These are phyloP conservation scores for Eolophus roseicapilla DNA, from an alignment of 2,113 vertebrate genomes.

Conservation along the genomic window DNA sequence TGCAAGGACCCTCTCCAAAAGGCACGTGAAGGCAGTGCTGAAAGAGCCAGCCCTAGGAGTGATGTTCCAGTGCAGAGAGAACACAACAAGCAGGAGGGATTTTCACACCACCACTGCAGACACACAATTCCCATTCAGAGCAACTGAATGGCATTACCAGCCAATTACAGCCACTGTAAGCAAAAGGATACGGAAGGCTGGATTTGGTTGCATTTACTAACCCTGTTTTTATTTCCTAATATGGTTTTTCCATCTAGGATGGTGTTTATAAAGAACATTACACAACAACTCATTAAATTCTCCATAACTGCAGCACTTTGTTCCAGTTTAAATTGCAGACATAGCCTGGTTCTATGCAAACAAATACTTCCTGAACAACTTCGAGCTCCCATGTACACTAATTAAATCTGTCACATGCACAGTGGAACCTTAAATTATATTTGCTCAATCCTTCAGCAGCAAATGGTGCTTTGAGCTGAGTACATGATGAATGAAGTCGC, in stretches of 20 bases:
- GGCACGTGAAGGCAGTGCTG: accelerated
- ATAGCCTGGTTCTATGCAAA: constrained; percentile 46
- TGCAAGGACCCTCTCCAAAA: neutral
- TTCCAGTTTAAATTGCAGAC: constrained; percentile 37
- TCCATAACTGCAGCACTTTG: neutral
- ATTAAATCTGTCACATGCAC: constrained; percentile 51
- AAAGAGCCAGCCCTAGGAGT: accelerated
- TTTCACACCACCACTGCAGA: neutral
- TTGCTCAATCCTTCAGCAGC: constrained; percentile 29
- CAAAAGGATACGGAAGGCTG: neutral
- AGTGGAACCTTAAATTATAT: constrained; percentile 44
- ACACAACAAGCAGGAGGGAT: neutral
- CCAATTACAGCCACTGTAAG: neutral
- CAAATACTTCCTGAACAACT: constrained; percentile 53
- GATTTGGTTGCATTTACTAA: neutral
- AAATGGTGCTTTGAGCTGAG: constrained; percentile 8
- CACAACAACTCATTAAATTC: constrained; percentile 44
- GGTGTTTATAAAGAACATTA: constrained; percentile 6
- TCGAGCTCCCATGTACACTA: constrained; percentile 32
- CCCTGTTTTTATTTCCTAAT: neutral
- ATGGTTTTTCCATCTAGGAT: constrained; percentile 4
- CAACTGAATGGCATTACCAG: neutral
- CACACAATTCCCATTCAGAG: neutral
- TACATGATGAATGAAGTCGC: neutral
- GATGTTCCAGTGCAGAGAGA: accelerated